phyloP scores from a whole-genome alignment of 2,113 vertebrate species.

The Phyllostomus discolor region DNA sequence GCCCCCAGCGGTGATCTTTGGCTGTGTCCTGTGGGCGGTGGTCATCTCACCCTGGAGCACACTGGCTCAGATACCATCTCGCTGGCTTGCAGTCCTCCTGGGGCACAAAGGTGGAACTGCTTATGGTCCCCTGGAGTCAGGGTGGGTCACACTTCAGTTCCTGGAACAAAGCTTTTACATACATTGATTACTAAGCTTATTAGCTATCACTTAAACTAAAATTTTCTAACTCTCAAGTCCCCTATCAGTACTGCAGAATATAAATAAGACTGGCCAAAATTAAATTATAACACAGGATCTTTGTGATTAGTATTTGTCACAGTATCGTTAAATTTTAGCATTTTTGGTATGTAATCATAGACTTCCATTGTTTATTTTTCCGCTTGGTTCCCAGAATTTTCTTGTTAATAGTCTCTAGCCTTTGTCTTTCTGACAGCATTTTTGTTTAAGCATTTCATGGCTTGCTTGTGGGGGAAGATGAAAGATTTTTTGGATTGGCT shows the following conservation, averaged over 20 bases:
- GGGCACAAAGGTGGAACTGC: too few relatives aligned
- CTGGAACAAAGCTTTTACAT: too few relatives aligned
- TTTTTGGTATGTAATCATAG: background rate
- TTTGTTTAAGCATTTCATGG: background rate
- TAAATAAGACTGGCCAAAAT: background rate
- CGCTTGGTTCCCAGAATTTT: slow-evolving; percentile 6
- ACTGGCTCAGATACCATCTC: too few relatives aligned
- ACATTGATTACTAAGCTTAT: too few relatives aligned
- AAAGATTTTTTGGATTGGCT: background rate
- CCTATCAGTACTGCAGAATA: background rate
- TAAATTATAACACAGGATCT: background rate
- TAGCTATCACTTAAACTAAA: too few relatives aligned
- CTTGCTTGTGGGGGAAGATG: background rate
- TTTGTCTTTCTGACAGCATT: background rate
- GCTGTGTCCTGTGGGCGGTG: too few relatives aligned
- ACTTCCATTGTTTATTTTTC: background rate
- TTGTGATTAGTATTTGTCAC: background rate
- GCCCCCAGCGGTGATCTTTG: too few relatives aligned
- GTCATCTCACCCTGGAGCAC: too few relatives aligned
- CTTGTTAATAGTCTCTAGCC: background rate
- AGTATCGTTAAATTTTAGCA: background rate
- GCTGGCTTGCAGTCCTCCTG: too few relatives aligned
- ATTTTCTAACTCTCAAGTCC: too few relatives aligned
- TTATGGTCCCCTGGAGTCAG: too few relatives aligned
- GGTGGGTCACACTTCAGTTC: too few relatives aligned